phyloP scores from a whole-genome alignment of 2,888 invertebrate genomes.

The Lepidonotus clava region DNA sequence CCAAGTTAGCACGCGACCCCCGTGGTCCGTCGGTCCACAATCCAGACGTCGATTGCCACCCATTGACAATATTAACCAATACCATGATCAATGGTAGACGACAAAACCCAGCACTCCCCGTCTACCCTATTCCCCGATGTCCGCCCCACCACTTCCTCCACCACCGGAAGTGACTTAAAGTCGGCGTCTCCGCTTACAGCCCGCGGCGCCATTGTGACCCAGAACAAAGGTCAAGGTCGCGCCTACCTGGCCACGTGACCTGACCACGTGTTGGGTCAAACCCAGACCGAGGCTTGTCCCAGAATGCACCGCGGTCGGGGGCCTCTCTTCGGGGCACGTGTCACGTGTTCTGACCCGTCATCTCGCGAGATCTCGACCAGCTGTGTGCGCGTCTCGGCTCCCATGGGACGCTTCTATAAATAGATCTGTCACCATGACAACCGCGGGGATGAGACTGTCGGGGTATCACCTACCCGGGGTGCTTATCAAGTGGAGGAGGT shows the following conservation, averaged over 20 bases:
- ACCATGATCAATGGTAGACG: background rate
- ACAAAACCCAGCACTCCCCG: background rate
- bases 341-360: background rate
- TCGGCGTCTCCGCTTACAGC: constrained; percentile 6
- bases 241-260: background rate
- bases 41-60: no score
- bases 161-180: background rate
- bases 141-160: background rate
- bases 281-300: background rate
- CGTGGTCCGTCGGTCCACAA: no score
- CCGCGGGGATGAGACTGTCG: background rate
- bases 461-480: no score
- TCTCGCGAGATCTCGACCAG: background rate
- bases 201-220: background rate
- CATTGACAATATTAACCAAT: no score
- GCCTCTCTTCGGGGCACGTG: background rate
- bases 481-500: no score
- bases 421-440: constrained; percentile 43
- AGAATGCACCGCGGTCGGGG: background rate
- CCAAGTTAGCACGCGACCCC: no score
- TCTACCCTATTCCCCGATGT: background rate
- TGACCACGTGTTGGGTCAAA: background rate
- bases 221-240: constrained; percentile 16
- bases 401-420: constrained; percentile 26
- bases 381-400: constrained; percentile 8